Conservation (phyloP, 1,140 invertebrate genomes). For the Tetramorium simillimum region DNA sequence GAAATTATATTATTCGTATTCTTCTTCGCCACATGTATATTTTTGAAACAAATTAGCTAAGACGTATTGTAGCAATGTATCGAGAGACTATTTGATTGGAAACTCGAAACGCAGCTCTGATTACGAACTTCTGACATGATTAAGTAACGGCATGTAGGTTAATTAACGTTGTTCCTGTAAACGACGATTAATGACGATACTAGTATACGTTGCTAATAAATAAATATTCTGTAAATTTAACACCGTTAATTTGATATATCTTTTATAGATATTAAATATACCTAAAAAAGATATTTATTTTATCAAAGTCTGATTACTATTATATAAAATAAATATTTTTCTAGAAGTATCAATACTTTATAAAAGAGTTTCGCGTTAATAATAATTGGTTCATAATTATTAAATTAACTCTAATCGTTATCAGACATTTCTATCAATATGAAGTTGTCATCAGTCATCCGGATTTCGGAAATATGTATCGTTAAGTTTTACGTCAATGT, state of each 20-base stretch:
- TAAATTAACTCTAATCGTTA: not conserved
- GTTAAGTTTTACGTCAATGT: constrained; percentile 14
- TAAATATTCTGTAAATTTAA: not conserved
- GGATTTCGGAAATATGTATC: not conserved
- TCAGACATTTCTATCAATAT: not conserved
- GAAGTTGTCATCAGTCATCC: not conserved
- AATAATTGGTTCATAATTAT: not conserved
- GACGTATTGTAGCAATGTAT: constrained; percentile 18
- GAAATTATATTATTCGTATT: not conserved
- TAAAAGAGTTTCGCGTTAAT: not conserved
- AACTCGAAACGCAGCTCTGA: constrained; percentile 43
- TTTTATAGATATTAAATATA: not conserved
- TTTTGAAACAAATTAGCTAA: not conserved
- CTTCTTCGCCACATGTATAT: not conserved
- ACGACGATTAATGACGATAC: constrained; percentile 31
- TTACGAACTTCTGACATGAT: constrained; percentile 57
- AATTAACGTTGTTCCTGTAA: constrained; percentile 59
- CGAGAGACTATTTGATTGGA: constrained; percentile 21
- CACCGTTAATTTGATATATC: not conserved
- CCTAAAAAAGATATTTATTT: not conserved
- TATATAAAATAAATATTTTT: not conserved
- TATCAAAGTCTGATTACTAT: not conserved
- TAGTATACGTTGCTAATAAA: not conserved
- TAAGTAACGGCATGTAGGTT: constrained; percentile 52
- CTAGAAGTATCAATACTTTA: not conserved